Percentiles rank a stretch among this genome's conserved stretches.
Conservation (phyloP, 2,113 vertebrate species). For the Microcebus lehilahytsara region DNA sequence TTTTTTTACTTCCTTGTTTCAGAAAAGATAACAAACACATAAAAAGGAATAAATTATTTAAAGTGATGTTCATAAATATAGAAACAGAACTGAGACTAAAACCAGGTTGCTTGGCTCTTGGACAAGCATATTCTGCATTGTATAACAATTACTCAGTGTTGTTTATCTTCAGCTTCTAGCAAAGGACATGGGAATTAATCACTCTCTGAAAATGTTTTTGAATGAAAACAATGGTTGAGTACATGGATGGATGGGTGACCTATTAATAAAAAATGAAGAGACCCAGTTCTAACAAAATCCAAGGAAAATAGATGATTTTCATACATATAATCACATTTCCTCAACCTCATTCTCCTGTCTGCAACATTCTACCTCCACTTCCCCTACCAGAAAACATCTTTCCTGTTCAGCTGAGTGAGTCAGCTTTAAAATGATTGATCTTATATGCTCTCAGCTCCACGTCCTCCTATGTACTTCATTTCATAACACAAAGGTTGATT, state of each 20-base stretch:
- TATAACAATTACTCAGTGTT: background rate
- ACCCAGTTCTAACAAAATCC: background rate
- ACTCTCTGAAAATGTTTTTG: slow-evolving; percentile 8
- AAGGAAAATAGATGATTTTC: background rate
- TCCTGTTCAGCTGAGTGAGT: background rate
- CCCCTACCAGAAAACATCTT: background rate
- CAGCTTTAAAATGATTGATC: background rate
- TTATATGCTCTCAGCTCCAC: background rate
- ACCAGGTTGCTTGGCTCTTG: background rate
- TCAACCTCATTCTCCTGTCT: background rate
- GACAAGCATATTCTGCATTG: background rate
- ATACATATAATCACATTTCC: background rate
- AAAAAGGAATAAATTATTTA: background rate
- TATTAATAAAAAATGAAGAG: background rate
- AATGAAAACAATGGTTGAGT: background rate
- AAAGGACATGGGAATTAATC: background rate
- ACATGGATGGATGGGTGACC: background rate
- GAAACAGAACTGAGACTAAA: background rate
- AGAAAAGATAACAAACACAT: background rate
- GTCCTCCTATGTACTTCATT: background rate
- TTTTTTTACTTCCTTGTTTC: background rate
- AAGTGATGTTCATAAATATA: background rate
- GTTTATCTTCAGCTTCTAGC: background rate
- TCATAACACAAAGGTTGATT: background rate
- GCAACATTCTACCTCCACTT: background rate